These are phyloP conservation scores for Apamea sordens DNA, from an alignment of 2,888 invertebrate species.

Conservation along the genomic window DNA sequence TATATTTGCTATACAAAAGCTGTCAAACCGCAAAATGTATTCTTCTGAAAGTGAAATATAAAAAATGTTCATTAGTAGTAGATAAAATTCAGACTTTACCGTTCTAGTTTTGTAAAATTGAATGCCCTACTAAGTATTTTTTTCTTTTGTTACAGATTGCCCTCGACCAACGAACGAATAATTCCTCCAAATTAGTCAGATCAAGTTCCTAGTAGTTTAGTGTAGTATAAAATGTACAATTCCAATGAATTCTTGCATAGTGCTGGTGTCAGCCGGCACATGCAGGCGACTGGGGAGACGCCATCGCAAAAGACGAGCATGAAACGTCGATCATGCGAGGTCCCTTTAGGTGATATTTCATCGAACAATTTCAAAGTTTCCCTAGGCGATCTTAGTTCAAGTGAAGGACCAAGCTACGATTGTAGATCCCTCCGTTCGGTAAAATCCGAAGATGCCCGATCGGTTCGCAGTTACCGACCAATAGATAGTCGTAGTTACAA, in stretches of 20 bases:
- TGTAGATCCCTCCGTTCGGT: slow-evolving; percentile 83
- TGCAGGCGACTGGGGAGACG: slow-evolving; percentile 87
- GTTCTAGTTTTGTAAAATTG: background rate
- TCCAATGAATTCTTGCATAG: slow-evolving; percentile 87
- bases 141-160: slow-evolving; percentile 85
- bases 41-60: background rate
- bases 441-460: slow-evolving; percentile 83
- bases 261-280: slow-evolving; percentile 87
- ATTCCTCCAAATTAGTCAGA: slow-evolving; percentile 87
- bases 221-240: slow-evolving; percentile 83
- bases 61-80: too few relatives aligned
- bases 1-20: background rate
- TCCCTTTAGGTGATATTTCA: slow-evolving; percentile 86
- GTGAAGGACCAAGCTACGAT: slow-evolving; percentile 81
- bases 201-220: slow-evolving; percentile 86
- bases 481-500: slow-evolving; percentile 87
- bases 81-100: background rate
- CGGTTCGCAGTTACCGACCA: slow-evolving; percentile 82
- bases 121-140: background rate
- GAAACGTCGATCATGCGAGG: slow-evolving; percentile 87
- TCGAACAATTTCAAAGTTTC: slow-evolving; percentile 88
- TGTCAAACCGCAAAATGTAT: background rate
- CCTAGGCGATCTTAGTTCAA: slow-evolving; percentile 81
- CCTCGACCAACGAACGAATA: slow-evolving; percentile 79
- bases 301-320: slow-evolving; percentile 87